Conservation (phyloP, 2,113 vertebrate species). For the Lontra canadensis region DNA sequence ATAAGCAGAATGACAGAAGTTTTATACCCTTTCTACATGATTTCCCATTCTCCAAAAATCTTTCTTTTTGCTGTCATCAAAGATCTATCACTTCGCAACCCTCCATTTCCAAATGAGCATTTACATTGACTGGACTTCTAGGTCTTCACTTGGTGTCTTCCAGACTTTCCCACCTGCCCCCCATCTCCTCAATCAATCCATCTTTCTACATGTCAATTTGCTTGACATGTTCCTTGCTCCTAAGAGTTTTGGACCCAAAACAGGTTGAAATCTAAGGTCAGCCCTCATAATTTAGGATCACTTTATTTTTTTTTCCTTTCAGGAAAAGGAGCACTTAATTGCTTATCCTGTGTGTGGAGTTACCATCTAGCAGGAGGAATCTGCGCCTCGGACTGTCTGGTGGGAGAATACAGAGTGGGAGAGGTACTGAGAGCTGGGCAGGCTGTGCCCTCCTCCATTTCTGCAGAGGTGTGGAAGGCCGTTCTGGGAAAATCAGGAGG, state of each 20-base stretch:
- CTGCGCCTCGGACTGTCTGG: slow-evolving; percentile 85
- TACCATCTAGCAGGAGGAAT: slow-evolving; percentile 84
- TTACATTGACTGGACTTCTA: neutral
- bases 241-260: neutral
- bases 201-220: neutral
- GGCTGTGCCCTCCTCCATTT: neutral
- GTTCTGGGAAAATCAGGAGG: neutral
- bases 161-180: neutral
- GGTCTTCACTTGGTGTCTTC: neutral
- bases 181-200: neutral
- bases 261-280: slow-evolving; percentile 10
- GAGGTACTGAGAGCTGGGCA: slow-evolving; percentile 78
- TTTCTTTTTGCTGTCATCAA: neutral
- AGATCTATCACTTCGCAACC: neutral
- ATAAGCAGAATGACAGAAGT: neutral
- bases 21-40: neutral
- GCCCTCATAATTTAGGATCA: neutral
- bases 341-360: slow-evolving; percentile 88
- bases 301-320: neutral
- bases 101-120: neutral
- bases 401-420: slow-evolving; percentile 86
- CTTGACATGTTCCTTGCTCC: neutral
- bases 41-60: slow-evolving; percentile 1
- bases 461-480: neutral
- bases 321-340: slow-evolving; percentile 84